Base-by-base conservation (phyloP, 2,797 vertebrate genomes). In the Chelonia mydas region DNA sequence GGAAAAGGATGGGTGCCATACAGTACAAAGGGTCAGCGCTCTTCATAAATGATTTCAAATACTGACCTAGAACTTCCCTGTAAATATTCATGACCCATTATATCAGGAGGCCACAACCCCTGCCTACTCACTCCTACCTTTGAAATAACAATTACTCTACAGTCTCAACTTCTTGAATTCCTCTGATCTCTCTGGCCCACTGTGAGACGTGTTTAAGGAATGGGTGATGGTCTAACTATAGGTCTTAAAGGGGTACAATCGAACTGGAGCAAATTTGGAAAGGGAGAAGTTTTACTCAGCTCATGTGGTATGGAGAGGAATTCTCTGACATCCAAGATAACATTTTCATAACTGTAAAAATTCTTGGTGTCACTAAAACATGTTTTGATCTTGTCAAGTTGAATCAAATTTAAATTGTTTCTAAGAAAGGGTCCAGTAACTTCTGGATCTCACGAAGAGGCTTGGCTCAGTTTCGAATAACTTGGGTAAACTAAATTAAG, bases 311-410 rank as follows among this genome's bases (percentile, higher is more conserved):
- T 77, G 74, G 45, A 23, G 37, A 41, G 68, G 37, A 72, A 45
- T 57, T 65, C 33, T 72, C 80, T 77, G 54, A 49, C 25, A 68
- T 5, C 37, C 47, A 5, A 13, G 89, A 90, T 57, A 5, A 27
- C 88, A 88, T 15, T 33, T 83, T 27, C 59, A 13, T 1, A n/a
- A 81, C 2, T 41, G 54, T 19, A 33, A 81, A 54, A 79, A 11
- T 33, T 11, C 5, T 47, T 8, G 49, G 47, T 68, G 31, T 11
- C 19, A 1, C 0, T 2, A 31, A 8, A 41, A 28, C 8, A 2
- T 1, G 0, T 3, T 13, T 27, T 7, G 10, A 25, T 27, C 51
- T 5, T 6, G 27, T 17, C 51, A 33, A 3, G 53, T 49, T 49
- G 45, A 77, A 49, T 49, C 27, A 31, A 77, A 33, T 15, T 31